Conservation (phyloP, 2,888 invertebrate species). For the Agapetus fuscipes region DNA sequence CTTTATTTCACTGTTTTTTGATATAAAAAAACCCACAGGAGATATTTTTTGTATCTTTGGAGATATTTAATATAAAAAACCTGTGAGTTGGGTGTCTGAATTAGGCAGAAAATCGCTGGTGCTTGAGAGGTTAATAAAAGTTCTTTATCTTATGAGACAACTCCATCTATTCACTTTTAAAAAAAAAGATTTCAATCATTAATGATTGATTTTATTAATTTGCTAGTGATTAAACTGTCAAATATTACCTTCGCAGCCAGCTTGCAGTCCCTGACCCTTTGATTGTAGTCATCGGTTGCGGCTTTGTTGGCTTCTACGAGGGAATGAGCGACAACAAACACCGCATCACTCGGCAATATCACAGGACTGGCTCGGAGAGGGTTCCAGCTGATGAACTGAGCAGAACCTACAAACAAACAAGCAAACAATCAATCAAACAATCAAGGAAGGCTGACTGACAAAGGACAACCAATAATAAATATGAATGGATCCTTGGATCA, state of each 20-base stretch:
- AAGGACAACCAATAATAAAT: too few relatives aligned
- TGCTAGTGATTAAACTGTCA: conserved; percentile 18
- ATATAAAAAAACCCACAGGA: too few relatives aligned
- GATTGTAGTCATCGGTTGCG: conserved; percentile 83
- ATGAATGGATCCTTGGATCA: too few relatives aligned
- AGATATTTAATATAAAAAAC: too few relatives aligned
- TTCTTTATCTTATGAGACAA: too few relatives aligned
- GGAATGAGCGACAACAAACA: conserved; percentile 92
- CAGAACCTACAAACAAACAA: conserved; percentile 48
- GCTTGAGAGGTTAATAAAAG: too few relatives aligned
- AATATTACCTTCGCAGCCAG: conserved; percentile 85
- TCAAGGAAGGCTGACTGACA: not conserved
- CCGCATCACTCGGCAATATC: conserved; percentile 68
- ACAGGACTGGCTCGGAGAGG: conserved; percentile 73
- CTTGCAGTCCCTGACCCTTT: conserved; percentile 89
- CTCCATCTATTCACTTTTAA: too few relatives aligned
- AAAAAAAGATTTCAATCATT: too few relatives aligned
- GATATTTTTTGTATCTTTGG: too few relatives aligned
- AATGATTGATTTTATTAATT: conserved; percentile 1
- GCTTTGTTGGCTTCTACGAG: conserved; percentile 87
- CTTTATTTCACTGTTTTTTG: too few relatives aligned
- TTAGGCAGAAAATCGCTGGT: too few relatives aligned
- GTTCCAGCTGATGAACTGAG: conserved; percentile 89
- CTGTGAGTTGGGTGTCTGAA: too few relatives aligned
- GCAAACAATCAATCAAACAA: not conserved